phyloP scores from a whole-genome alignment of 2,888 invertebrate species.

The Apamea anceps region DNA sequence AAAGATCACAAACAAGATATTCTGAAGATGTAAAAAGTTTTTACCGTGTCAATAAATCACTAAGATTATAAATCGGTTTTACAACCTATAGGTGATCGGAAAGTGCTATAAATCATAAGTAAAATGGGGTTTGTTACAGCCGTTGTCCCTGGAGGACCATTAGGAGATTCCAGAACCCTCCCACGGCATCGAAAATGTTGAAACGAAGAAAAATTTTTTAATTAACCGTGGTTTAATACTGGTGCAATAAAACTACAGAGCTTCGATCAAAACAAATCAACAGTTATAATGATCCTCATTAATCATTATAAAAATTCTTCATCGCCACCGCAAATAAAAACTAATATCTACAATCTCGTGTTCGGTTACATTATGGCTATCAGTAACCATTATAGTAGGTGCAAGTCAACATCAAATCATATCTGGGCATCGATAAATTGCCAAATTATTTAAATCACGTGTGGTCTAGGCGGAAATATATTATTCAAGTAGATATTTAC shows the following conservation, averaged over 20 bases:
- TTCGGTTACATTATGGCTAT: constrained; percentile 74
- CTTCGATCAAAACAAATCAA: constrained; percentile 79
- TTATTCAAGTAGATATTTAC: constrained; percentile 68
- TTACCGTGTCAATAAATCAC: constrained; percentile 85
- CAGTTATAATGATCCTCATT: constrained; percentile 76
- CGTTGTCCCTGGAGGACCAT: constrained; percentile 75
- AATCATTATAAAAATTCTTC: constrained; percentile 78
- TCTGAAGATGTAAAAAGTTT: constrained; percentile 79
- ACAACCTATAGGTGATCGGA: constrained; percentile 83
- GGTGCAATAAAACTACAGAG: constrained; percentile 75
- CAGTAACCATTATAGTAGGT: constrained; percentile 70
- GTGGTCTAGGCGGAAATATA: constrained; percentile 70
- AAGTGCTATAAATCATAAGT: constrained; percentile 83
- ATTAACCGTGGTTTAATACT: constrained; percentile 71
- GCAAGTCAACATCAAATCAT: constrained; percentile 78
- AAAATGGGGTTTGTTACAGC: constrained; percentile 79
- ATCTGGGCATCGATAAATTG: constrained; percentile 80
- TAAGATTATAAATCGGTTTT: constrained; percentile 86
- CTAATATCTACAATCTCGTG: constrained; percentile 73
- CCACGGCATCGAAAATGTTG: constrained; percentile 46
- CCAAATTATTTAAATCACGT: constrained; percentile 83
- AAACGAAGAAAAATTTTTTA: constrained; percentile 63
- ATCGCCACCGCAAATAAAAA: constrained; percentile 77
- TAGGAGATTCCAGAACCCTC: constrained; percentile 71
- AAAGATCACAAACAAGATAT: constrained; percentile 69